phyloP scores from a whole-genome alignment of 2,113 vertebrate species.

The Dicrurus megarhynchus region DNA sequence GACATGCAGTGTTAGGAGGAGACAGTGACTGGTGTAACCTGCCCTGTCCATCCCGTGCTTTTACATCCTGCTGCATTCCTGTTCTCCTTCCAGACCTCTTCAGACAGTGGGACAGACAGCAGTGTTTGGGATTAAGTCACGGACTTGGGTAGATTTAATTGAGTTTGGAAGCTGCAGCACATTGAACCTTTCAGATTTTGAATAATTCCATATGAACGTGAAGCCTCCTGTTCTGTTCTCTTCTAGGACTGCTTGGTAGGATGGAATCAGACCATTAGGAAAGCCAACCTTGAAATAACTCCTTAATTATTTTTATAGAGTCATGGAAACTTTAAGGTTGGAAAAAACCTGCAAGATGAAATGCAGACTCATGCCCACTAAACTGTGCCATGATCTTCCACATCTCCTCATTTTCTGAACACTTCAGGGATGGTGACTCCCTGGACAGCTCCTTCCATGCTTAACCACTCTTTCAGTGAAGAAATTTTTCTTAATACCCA shows the following conservation, averaged over 20 bases:
- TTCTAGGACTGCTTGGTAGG: background rate
- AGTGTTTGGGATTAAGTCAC: background rate
- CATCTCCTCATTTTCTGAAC: background rate
- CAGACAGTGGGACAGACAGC: background rate
- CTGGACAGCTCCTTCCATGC: background rate
- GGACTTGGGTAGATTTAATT: background rate
- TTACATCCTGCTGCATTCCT: background rate
- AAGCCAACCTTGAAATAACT: background rate
- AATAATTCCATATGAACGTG: background rate
- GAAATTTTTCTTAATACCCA: background rate
- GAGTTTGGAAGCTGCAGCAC: background rate
- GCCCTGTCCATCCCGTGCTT: background rate
- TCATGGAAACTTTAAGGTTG: background rate
- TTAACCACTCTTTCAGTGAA: background rate
- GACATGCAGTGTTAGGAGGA: background rate
- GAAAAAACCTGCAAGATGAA: background rate
- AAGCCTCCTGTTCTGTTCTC: background rate
- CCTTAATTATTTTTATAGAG: background rate
- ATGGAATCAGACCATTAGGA: too few relatives aligned
- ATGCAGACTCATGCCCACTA: background rate
- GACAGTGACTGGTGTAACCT: background rate
- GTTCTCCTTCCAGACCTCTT: background rate
- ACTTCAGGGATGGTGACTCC: background rate
- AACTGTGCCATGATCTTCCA: background rate
- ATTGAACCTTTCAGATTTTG: background rate